A percentile compares a stretch with the other conserved stretches of the same genome.
phyloP scores from a whole-genome alignment of 2,888 invertebrate genomes.

The Drosophila nr. fundita region DNA sequence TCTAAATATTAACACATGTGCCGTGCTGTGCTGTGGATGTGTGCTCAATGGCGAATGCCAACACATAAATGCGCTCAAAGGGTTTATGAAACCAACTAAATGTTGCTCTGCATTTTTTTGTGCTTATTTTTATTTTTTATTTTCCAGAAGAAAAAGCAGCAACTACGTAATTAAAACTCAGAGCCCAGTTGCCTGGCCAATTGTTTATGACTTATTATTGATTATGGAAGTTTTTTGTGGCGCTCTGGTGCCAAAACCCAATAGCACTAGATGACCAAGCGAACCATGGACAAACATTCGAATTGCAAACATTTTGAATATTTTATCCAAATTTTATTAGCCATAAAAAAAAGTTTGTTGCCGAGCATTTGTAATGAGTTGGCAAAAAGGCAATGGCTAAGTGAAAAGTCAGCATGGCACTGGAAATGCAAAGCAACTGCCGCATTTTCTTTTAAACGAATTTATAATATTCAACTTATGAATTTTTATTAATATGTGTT shows the following conservation, averaged over 20 bases:
- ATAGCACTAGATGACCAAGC: constrained; percentile 16
- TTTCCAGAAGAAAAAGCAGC: constrained; percentile 1
- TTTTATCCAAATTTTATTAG: constrained; percentile 63
- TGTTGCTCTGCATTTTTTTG: not conserved
- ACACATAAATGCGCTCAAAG: constrained; percentile 35
- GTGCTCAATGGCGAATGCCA: constrained; percentile 9
- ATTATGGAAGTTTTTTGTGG: constrained; percentile 21
- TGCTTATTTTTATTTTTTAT: constrained; percentile 11
- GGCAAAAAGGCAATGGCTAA: constrained; percentile 13
- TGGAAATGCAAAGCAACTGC: constrained; percentile 9
- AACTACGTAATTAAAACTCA: constrained; percentile 39
- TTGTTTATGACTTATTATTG: constrained; percentile 67
- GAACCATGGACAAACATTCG: constrained; percentile 1
- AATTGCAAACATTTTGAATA: constrained; percentile 56
- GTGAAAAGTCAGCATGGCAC: constrained; percentile 1
- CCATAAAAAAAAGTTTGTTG: constrained; percentile 55
- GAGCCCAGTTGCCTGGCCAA: constrained; percentile 41
- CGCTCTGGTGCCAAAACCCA: constrained; percentile 17
- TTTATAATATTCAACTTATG: not conserved
- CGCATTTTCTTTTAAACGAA: not conserved
- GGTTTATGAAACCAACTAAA: constrained; percentile 11
- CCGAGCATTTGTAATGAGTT: constrained; percentile 57
- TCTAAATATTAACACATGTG: constrained; percentile 45
- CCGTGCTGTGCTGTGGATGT: constrained; percentile 12
- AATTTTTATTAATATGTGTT: not conserved